Base-by-base conservation (phyloP, 2,888 invertebrate genomes). In the Amphipyra tragopoginis region DNA sequence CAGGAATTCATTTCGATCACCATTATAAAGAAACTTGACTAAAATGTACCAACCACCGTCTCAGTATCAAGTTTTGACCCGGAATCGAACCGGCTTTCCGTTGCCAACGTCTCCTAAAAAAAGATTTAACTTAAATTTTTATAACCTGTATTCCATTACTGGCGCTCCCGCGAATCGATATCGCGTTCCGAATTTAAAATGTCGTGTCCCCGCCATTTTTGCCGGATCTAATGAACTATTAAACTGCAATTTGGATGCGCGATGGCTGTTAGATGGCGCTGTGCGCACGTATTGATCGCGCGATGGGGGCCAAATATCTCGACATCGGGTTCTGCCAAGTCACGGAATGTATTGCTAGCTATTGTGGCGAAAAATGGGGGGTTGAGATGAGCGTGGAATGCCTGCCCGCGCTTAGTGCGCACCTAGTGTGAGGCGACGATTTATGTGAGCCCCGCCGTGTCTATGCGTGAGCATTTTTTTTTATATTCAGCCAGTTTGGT, bases 191-290 rank as follows among this genome's bases (percentile, higher is more conserved):
- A 93, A 93, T 94, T 94, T 93, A 94, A 94, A 93, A 92, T 89
- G 90, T 86, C 81, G 85, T 87, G 90, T 90, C 92, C 91, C 93
- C 92, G 90, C 93, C 93, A 93, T 94, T 93, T 93, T 93, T 93
- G 92, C 85, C 84, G 89, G 92, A 93, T 93, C 94, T 94, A 94
- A 94, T 94, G 94, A 94, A 94, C 94, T 94, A 94, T 94, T 94
- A 94, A 94, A 94, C 84, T 94, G 94, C 91, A 93, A 94, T 94
- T 94, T 93, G 89, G 91, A 90, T 94, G 94, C 94, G 94, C 94
- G 93, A 89, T 90, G 88, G 88, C 79, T 77, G 86, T 85, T 93
- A 93, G 93, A 92, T 93, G 93, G 90, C 93, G 92, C 83, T 89
- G 88, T 87, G 94, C 94, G 93, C 94, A 92, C 80, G 91, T 94